Conservation (phyloP, 53 echinoderm and acorn worm genomes). For the Patiria pectinifera region DNA sequence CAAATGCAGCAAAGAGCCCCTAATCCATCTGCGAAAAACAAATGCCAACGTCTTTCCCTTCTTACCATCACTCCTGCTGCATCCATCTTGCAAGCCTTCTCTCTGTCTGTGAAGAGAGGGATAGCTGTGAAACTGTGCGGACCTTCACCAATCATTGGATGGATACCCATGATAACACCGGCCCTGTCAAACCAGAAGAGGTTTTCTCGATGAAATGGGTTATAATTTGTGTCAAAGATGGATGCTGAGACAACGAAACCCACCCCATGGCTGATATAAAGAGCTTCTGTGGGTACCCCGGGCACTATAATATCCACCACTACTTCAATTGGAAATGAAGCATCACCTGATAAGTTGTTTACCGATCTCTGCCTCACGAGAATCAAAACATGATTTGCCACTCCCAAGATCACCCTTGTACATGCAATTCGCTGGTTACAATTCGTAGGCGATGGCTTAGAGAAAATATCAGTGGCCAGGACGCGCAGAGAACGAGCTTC, state of each 20-base stretch:
- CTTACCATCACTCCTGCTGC: neutral
- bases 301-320: neutral
- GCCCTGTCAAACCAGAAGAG: slow-evolving; percentile 4
- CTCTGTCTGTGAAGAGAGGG: neutral
- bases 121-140: slow-evolving; percentile 13
- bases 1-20: slow-evolving; percentile 21
- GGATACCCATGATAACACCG: slow-evolving; percentile 18
- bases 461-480: neutral
- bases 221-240: neutral
- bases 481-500: neutral
- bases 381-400: slow-evolving; percentile 5
- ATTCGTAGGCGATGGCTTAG: neutral
- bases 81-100: neutral
- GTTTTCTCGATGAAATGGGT: neutral
- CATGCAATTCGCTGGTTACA: neutral
- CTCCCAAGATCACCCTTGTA: slow-evolving; percentile 16
- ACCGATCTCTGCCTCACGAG: neutral
- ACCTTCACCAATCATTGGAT: slow-evolving; percentile 3
- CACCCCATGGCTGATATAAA: neutral
- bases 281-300: slow-evolving; percentile 12
- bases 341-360: no score
- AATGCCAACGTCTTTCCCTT: slow-evolving; percentile 22
- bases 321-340: neutral
- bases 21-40: slow-evolving; percentile 19
- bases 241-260: slow-evolving; percentile 19